Conservation (phyloP, 2,888 invertebrate genomes). For the Caenorhabditis panamensis region DNA sequence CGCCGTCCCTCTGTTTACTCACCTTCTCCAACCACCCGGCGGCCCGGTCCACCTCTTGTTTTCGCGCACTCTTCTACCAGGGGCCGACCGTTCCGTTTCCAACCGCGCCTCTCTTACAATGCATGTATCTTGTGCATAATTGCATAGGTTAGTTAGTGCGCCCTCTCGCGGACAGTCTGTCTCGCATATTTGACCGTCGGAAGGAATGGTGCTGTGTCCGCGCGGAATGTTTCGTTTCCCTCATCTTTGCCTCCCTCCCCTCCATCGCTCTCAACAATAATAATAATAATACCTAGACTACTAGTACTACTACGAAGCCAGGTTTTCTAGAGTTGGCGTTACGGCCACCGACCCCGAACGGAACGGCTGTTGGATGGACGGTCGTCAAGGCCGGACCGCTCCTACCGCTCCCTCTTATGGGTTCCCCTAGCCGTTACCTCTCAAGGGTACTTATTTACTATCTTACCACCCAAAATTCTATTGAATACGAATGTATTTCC, state of each 20-base stretch:
- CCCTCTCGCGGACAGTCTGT: slow-evolving; percentile 22
- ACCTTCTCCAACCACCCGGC: slow-evolving; percentile 24
- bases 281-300: slow-evolving; percentile 11
- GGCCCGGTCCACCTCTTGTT: slow-evolving; percentile 27
- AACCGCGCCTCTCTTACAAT: slow-evolving; percentile 38
- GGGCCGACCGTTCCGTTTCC: slow-evolving; percentile 12
- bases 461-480: no score
- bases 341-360: slow-evolving; percentile 11
- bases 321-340: slow-evolving; percentile 19
- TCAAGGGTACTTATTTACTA: not conserved
- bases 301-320: slow-evolving; percentile 17
- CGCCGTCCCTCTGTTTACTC: slow-evolving; percentile 34
- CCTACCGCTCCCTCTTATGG: not conserved
- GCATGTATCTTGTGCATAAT: slow-evolving; percentile 63
- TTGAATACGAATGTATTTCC: no score
- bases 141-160: slow-evolving; percentile 59
- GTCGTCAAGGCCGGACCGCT: slow-evolving; percentile 36
- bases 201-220: slow-evolving; percentile 19
- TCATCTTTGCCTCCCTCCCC: slow-evolving; percentile 29
- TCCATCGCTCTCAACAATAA: slow-evolving; percentile 41
- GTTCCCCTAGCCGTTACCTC: not conserved
- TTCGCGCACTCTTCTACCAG: slow-evolving; percentile 48
- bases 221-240: slow-evolving; percentile 43
- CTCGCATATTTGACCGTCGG: slow-evolving; percentile 47
- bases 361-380: slow-evolving; percentile 16